Evolutionary conservation across 1,140 invertebrate species (phyloP), one percentile per base, ranked within the genome.

Genomic region (Tetranychus cinnabarinus): DNA sequence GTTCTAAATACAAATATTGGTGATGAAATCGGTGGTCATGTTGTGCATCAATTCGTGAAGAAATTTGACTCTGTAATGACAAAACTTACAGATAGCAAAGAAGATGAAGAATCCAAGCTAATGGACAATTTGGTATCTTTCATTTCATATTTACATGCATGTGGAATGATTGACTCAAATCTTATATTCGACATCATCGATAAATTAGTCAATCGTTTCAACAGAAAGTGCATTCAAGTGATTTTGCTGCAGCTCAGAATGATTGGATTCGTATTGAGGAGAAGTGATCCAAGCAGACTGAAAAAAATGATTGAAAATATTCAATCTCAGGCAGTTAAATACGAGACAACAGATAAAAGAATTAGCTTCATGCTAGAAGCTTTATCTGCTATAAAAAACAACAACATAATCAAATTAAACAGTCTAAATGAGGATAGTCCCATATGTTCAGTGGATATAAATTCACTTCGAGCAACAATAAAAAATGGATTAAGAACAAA

Each of bases 341-440:
- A 31, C 33, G 34, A 50, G 12, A 35, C 23, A 7, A 48, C 42
- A 36, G 62, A 58, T 3, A 54, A 34, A 8, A 37, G 64, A 31
- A 45, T 65, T 15, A 31, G 47, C 31, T 64, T 65, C 57, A 59
- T 65, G 31, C 31, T 65, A 2, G 62, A 65, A 33, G 57, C 62
- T 6, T 52, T 65, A 34, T 52, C 35, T 33, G 62, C 62, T 3
- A 64, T 65, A 2, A 64, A 64, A n/a, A 65, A 65, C 42, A 65
- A 65, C 47, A 63, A 61, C 45, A 33, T 54, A 13, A n/a, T 15
- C 47, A 50, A 50, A n/a, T 15, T 54, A 5, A 60, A 37, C 36
- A 35, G 39, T 37, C 7, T 52, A 33, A 33, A n/a, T 8, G 55
- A 34, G 47, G 34, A 37, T 39, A 52, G 37, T 31, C 36, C 56